These are phyloP conservation scores for Pavo muticus DNA, from an alignment of 2,113 vertebrate genomes.

Conservation along the genomic window DNA sequence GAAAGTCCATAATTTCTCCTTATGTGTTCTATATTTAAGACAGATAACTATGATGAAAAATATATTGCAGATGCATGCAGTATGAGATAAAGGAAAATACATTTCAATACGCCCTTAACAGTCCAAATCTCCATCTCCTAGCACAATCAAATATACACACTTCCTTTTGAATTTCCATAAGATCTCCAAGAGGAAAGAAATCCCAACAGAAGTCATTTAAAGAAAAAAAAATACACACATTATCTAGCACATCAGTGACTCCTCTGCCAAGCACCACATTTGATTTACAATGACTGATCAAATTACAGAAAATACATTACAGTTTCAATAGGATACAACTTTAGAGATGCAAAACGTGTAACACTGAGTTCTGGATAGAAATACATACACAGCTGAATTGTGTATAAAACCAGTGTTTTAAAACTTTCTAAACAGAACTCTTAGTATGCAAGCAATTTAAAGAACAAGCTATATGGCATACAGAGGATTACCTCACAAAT, in stretches of 20 bases:
- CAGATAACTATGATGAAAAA: not conserved
- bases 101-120: not conserved
- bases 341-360: not conserved
- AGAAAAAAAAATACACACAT: not conserved
- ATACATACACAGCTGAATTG: not conserved
- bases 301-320: not conserved
- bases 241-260: not conserved
- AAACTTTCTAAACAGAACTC: not conserved
- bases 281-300: not conserved
- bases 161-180: not conserved
- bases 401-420: not conserved
- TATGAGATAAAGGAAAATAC: not conserved
- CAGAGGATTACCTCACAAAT: constrained; percentile 41
- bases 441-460: not conserved
- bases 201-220: not conserved
- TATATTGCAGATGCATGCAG: not conserved
- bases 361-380: not conserved
- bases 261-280: not conserved
- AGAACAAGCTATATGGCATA: not conserved
- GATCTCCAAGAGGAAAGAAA: not conserved
- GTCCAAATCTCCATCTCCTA: not conserved
- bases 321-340: not conserved
- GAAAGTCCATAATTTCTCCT: not conserved
- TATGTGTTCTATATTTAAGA: not conserved
- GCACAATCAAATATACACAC: not conserved